Evolutionary conservation across 2,888 invertebrate genomes (phyloP).

Genomic region (Stratiomys singularior): DNA sequence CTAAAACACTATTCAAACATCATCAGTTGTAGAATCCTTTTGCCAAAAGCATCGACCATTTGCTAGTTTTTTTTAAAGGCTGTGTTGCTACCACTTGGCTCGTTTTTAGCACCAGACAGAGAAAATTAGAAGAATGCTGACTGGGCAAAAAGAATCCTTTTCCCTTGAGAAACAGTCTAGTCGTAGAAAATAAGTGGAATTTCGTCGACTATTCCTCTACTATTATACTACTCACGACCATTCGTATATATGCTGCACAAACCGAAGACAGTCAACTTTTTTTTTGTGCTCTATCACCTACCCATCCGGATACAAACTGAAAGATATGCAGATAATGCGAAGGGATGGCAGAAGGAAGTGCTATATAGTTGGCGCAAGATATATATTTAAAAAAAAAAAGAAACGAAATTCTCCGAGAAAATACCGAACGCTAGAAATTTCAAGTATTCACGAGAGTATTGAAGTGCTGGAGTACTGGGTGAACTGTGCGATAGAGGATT

Average conservation of each 20-base stretch:
- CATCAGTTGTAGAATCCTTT: constrained; percentile 26
- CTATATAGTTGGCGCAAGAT: neutral
- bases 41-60: constrained; percentile 9
- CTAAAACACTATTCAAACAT: constrained; percentile 8
- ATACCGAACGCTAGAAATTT: constrained; percentile 22
- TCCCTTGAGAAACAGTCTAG: constrained; percentile 39
- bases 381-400: neutral
- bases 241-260: neutral
- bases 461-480: constrained; percentile 18
- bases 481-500: constrained; percentile 11
- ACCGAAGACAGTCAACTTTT: neutral
- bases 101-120: constrained; percentile 45
- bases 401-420: constrained; percentile 4
- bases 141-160: constrained; percentile 48
- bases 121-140: constrained; percentile 52
- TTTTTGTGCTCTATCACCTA: neutral
- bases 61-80: neutral
- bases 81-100: neutral
- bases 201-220: constrained; percentile 24
- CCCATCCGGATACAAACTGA: constrained; percentile 2
- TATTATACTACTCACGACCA: neutral
- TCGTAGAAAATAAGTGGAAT: constrained; percentile 43
- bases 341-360: neutral
- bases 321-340: constrained; percentile 41
- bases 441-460: constrained; percentile 32